Evolutionary conservation across 2,797 vertebrate species (phyloP), one percentile per base, ranked within the genome.

Genomic region (Phoebastria nigripes): DNA sequence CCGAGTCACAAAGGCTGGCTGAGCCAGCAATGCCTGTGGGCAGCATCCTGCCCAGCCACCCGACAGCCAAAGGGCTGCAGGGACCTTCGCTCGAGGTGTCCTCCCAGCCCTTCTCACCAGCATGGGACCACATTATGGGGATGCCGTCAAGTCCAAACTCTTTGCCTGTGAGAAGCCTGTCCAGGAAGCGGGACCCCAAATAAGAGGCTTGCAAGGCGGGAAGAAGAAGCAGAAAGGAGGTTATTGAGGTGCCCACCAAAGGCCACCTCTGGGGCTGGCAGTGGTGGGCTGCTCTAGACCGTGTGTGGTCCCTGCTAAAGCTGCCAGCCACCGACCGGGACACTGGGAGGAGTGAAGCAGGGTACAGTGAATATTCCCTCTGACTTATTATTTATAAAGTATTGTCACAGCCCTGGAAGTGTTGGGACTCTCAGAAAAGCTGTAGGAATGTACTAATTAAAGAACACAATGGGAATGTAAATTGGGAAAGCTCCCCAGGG

Each of bases 391-490:
- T 97, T 95, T 96, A 94, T 95, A 92, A 95, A 95, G 86, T 87
- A 96, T 92, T 95, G 90, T 95, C 86, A 96, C 77, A 94, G 73
- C 58, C 73, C 70, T 96, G 93, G 93, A 95, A 96, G 92, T 96
- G 96, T 96, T 95, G 90, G 95, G 96, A 92, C 94, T 96, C 95
- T 95, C 83, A 87, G 93, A 96, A 96, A 96, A 94, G 83, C 93
- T 95, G 78, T 72, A 97, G 96, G 96, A 97, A 97, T 97, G 95
- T 92, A 96, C 96, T 97, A 95, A 97, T 97, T 97, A 97, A 95
- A 79, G 93, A 96, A 96, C 80, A 97, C 96, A 97, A 97, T 97
- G 93, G 83, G 83, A 96, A 96, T 97, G 95, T 96, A 97, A 96
- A 97, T 96, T 96, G 93, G 86, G 94, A 96, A 96, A 90, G 89